Percentiles rank a stretch among this genome's conserved stretches.
These are phyloP conservation scores for Macrobrachium rosenbergii DNA, from an alignment of 1,140 invertebrate species.

Conservation along the genomic window DNA sequence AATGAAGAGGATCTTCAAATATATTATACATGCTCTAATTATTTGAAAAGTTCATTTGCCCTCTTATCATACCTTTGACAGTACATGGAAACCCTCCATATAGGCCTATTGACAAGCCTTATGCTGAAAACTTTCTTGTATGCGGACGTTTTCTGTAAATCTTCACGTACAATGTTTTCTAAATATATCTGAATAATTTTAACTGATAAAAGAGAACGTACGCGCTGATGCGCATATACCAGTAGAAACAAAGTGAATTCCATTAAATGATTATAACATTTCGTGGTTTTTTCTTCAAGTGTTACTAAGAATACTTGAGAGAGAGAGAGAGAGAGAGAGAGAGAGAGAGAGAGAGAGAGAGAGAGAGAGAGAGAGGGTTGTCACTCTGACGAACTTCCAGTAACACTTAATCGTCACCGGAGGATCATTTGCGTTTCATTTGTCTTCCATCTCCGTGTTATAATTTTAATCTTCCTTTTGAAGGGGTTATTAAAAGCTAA, in stretches of 20 bases:
- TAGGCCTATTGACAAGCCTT: no score
- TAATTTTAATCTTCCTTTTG: neutral
- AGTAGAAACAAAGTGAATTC: neutral
- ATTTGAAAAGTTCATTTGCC: no score
- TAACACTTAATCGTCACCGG: neutral
- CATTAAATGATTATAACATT: neutral
- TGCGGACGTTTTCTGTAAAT: no score
- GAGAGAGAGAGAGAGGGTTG: conserved; percentile 8
- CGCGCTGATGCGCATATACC: neutral
- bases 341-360: conserved; percentile 8
- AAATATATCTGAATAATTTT: neutral
- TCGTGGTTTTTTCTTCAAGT: no score
- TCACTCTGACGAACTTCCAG: neutral
- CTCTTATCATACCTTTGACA: no score
- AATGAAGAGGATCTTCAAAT: no score
- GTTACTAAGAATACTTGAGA: neutral
- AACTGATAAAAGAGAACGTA: neutral
- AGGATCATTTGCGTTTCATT: neutral
- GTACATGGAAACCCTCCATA: no score
- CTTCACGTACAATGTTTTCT: no score
- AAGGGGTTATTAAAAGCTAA: no score
- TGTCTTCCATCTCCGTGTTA: neutral
- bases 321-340: conserved; percentile 7
- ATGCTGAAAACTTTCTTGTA: no score
- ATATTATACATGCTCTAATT: no score